These are phyloP conservation scores for Mycteria americana DNA, from an alignment of 2,797 vertebrate genomes.

Conservation along the genomic window DNA sequence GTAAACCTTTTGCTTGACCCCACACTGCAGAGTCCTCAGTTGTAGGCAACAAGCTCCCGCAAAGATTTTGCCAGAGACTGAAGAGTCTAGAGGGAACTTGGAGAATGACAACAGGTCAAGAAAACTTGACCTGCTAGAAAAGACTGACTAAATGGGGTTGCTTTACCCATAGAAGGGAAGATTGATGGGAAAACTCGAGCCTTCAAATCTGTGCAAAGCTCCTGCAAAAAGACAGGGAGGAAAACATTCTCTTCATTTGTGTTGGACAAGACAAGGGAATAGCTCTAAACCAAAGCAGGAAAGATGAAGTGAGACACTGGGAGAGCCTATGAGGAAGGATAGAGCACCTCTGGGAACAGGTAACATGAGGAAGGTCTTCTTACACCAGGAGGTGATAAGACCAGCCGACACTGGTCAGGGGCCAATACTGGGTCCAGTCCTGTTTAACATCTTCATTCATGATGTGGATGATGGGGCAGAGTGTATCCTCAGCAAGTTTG, in stretches of 20 bases:
- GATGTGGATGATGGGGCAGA: background rate
- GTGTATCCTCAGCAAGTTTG: background rate
- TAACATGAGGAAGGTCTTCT: background rate
- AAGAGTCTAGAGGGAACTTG: background rate
- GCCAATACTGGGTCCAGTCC: background rate
- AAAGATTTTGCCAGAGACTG: background rate
- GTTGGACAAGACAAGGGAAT: background rate
- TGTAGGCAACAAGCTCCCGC: background rate
- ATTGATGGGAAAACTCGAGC: background rate
- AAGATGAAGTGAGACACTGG: background rate
- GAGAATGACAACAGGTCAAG: conserved; percentile 3
- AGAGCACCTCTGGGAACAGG: background rate
- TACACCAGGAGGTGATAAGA: background rate
- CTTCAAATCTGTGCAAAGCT: background rate
- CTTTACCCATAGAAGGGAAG: background rate
- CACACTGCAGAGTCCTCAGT: background rate
- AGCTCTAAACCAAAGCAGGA: background rate
- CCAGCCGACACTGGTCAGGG: fast-evolving
- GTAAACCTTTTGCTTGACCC: background rate
- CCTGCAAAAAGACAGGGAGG: background rate
- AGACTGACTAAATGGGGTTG: background rate
- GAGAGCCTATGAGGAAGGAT: background rate
- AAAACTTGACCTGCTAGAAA: background rate
- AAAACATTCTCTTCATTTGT: background rate
- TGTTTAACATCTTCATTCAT: background rate